phyloP scores from a whole-genome alignment of 2,888 invertebrate species.

The Hypena proboscidalis region DNA sequence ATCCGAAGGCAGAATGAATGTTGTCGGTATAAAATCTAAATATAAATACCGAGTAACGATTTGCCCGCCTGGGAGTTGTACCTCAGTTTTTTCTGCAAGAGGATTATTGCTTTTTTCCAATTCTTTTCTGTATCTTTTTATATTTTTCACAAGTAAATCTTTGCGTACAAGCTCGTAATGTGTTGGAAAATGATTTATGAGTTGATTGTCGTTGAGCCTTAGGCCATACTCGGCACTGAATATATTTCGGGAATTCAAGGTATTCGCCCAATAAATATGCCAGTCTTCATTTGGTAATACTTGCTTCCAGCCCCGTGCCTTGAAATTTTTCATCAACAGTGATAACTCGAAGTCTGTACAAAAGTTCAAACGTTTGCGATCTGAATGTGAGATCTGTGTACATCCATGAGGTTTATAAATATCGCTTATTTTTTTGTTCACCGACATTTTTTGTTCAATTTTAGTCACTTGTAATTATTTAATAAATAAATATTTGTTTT shows the following conservation, averaged over 20 bases:
- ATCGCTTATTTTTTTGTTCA: too few relatives aligned
- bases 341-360: conserved; percentile 97
- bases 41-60: conserved; percentile 89
- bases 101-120: conserved; percentile 95
- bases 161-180: conserved; percentile 97
- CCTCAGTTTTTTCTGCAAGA: conserved; percentile 90
- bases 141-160: conserved; percentile 97
- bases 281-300: conserved; percentile 96
- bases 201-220: conserved; percentile 96
- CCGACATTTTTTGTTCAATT: too few relatives aligned
- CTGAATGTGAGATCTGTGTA: too few relatives aligned
- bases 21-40: conserved; percentile 96
- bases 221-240: conserved; percentile 97
- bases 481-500: too few relatives aligned
- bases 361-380: conserved; percentile 63
- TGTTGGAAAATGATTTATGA: conserved; percentile 98
- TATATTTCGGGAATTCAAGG: conserved; percentile 94
- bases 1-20: conserved; percentile 97
- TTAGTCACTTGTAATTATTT: too few relatives aligned
- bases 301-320: conserved; percentile 95
- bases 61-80: conserved; percentile 85
- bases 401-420: too few relatives aligned
- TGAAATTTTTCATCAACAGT: conserved; percentile 95
- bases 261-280: conserved; percentile 98
- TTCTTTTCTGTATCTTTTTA: conserved; percentile 96